A percentile compares a stretch with the other conserved stretches of the same genome.
These are phyloP conservation scores for Eriosoma lanigerum DNA, from an alignment of 1,140 invertebrate genomes.

Conservation along the genomic window DNA sequence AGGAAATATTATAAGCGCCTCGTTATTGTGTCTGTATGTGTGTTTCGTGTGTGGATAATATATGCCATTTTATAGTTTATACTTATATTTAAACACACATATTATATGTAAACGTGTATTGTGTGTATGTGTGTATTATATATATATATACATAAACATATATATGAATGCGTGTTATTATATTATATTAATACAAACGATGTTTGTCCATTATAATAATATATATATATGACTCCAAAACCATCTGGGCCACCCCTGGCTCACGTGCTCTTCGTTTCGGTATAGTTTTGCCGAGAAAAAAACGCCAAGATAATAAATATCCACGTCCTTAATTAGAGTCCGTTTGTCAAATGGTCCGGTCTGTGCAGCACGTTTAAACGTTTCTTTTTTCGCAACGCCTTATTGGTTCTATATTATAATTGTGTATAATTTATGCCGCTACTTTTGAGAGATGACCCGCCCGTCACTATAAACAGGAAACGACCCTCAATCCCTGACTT, in stretches of 20 bases:
- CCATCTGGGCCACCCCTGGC: slow-evolving; percentile 30
- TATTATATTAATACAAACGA: not conserved
- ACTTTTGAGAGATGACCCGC: too few species aligned
- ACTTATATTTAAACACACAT: not conserved
- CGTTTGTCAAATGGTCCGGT: slow-evolving; percentile 43
- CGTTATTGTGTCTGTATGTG: not conserved
- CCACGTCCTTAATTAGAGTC: slow-evolving; percentile 33
- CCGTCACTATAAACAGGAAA: too few species aligned
- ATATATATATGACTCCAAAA: not conserved
- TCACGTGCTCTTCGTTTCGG: slow-evolving; percentile 27
- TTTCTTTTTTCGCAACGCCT: not conserved
- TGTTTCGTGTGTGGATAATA: not conserved
- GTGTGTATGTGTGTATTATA: not conserved
- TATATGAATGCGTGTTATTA: slow-evolving; percentile 25
- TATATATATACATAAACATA: not conserved
- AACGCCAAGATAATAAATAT: slow-evolving; percentile 25
- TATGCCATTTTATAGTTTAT: too few species aligned
- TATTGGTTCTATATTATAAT: not conserved
- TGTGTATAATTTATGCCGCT: too few species aligned
- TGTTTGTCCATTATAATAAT: not conserved
- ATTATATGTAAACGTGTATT: not conserved
- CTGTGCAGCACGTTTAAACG: not conserved
- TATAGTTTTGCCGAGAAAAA: not conserved
- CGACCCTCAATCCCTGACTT: too few species aligned
- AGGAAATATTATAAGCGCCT: not conserved